Base-by-base conservation (phyloP, 2,888 invertebrate species). In the Meteorus colon region DNA sequence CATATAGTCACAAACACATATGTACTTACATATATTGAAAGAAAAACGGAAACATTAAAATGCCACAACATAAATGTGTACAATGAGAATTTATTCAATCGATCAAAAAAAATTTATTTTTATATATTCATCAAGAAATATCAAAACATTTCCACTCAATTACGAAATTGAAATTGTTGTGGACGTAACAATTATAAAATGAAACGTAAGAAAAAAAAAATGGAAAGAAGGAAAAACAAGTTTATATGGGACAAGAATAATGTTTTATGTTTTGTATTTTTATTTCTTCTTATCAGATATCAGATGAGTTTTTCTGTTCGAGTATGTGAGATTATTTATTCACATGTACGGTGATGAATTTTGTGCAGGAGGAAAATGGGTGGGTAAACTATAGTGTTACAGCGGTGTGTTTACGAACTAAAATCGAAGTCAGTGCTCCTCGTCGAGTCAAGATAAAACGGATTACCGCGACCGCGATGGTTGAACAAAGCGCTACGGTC, bases 401-500 rank as follows among this genome's bases (percentile, higher is more conserved):
- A 60, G 51, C 70, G 77, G 70, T 34, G n/a, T 31, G 27, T 72
- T 10, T 0, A 1, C 31, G 10, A 75, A 78, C 76, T 74, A 8
- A 16, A 62, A 66, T 71, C 63, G 72, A 72, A 76, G 78, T 55
- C 19, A 8, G 19, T 19, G 55, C 55, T 55, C 19, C 8, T 19
- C 55, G 55, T 55, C 55, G 55, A 55, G 55, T 55, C 76, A 71
- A 78, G 77, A 80, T 80, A 80, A 79, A 79, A 77, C 74, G 78
- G 73, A 62, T 75, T 73, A 71, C 74, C 74, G 76, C 74, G 73
- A 73, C 72, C 75, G 70, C 55, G 55, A 19, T 55, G 19, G 55
- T 55, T 55, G 55, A 55, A 65, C 73, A 45, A 59, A 75, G 77
- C 73, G 73, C 60, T 62, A 73, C 75, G 45, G 51, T 59, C 63